Conservation (phyloP, 2,888 invertebrate species). For the Euzetes globulus region DNA sequence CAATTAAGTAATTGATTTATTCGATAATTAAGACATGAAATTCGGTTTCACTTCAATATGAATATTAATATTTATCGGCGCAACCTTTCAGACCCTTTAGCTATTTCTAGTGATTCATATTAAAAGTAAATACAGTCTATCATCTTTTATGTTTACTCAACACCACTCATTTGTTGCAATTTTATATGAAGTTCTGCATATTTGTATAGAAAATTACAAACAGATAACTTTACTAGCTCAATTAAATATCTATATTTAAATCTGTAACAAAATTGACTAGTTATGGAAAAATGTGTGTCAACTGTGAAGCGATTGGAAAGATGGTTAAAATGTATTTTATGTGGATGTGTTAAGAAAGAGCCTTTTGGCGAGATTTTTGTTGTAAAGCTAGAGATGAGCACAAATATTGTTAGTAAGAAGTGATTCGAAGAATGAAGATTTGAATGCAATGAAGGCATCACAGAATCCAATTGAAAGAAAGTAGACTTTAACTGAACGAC, state of each 20-base stretch:
- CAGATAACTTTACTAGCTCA: neutral
- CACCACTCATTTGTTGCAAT: neutral
- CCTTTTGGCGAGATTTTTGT: neutral
- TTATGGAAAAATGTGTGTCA: neutral
- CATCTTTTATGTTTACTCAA: neutral
- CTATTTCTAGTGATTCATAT: neutral
- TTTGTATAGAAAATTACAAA: neutral
- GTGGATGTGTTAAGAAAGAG: neutral
- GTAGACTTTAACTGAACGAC: neutral
- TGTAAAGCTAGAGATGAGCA: conserved; percentile 1
- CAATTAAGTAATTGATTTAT: neutral
- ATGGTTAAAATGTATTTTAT: neutral
- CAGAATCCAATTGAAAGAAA: neutral
- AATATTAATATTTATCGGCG: neutral
- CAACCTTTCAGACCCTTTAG: neutral
- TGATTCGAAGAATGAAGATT: neutral
- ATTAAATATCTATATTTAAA: neutral
- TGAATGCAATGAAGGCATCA: neutral
- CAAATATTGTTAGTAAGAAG: conserved; percentile 20
- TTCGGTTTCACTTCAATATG: neutral
- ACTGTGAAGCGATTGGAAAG: neutral
- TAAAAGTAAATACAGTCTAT: neutral
- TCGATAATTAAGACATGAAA: neutral
- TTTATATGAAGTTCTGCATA: neutral
- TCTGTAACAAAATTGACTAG: neutral